Conservation (phyloP, 2,113 vertebrate species). For the Aleadryas rufinucha region DNA sequence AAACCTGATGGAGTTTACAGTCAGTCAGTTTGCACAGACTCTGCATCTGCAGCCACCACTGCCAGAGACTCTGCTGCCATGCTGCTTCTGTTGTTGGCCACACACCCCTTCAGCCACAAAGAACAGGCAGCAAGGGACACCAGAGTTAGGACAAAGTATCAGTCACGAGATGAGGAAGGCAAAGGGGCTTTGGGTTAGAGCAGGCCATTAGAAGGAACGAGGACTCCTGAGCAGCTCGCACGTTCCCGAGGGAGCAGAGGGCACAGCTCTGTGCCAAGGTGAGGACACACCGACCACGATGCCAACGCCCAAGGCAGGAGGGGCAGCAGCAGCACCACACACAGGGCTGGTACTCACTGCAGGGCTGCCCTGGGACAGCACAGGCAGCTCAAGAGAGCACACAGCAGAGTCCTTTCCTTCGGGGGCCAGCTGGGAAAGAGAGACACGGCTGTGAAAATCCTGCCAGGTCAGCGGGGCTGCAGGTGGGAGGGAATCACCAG, state of each 20-base stretch:
- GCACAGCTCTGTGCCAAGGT: neutral
- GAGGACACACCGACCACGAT: neutral
- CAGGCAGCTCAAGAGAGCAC: conserved; percentile 38
- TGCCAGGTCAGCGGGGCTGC: neutral
- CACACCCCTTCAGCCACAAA: neutral
- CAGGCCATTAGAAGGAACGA: neutral
- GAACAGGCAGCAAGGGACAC: neutral
- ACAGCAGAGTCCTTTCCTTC: conserved; percentile 59
- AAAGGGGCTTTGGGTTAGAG: neutral
- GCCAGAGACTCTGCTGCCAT: neutral
- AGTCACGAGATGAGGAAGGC: neutral
- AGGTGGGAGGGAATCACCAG: neutral
- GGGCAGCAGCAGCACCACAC: conserved; percentile 24
- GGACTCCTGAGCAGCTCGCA: neutral
- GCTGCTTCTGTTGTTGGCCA: neutral
- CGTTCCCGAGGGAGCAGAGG: neutral
- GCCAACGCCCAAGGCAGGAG: neutral
- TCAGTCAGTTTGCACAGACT: neutral
- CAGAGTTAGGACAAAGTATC: neutral
- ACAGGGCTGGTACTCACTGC: conserved; percentile 38
- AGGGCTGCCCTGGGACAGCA: neutral
- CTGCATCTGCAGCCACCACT: neutral
- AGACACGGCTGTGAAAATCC: neutral
- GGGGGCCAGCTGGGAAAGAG: conserved; percentile 24
- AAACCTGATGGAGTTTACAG: neutral